Evolutionary conservation across 2,797 vertebrate genomes (phyloP), one percentile per base, ranked within the genome.

Genomic region (Scleropages formosus): DNA sequence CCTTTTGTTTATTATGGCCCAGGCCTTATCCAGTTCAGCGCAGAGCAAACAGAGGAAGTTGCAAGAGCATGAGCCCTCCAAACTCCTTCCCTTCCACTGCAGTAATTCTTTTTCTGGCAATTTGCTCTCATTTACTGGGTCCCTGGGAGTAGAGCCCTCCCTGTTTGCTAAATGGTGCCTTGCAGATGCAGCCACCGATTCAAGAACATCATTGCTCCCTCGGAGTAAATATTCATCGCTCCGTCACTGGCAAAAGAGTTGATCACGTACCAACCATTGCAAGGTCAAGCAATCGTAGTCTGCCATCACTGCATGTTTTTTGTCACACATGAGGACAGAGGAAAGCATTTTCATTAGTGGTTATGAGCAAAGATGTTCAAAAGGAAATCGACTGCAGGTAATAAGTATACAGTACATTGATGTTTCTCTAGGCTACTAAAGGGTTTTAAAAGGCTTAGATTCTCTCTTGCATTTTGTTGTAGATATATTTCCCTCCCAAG

Each of bases 41-140:
- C 31, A 8, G 8, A 27, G 1, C 8, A 39, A 70, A 12, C 76
- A 81, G 85, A 59, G 80, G 63, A 72, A 53, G 22, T 69, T 63
- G 70, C 67, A 75, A 22, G 10, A 59, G 71, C 24, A 77, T 78
- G 59, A 78, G 76, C 63, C 75, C 15, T 60, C 51, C 63, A 60
- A 73, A 9, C 62, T 18, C 47, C 85, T 85, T 84, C 85, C 85
- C 80, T 84, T 83, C 83, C 78, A 78, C 77, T 78, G 80, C 83
- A 85, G 80, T 85, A 86, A 82, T 78, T 79, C 83, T 4, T 80
- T 77, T 81, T 86, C 80, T 82, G 76, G 78, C 82, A 72, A 77
- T 74, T 79, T 81, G 77, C 82, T 85, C 83, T 87, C 87, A 83
- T 88, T 87, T 85, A 81, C 82, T 82, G 69, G 16, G 75, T 80